Evolutionary conservation across 2,888 invertebrate species (phyloP), one percentile per base, ranked within the genome.

Genomic region (Cephalotes varians): DNA sequence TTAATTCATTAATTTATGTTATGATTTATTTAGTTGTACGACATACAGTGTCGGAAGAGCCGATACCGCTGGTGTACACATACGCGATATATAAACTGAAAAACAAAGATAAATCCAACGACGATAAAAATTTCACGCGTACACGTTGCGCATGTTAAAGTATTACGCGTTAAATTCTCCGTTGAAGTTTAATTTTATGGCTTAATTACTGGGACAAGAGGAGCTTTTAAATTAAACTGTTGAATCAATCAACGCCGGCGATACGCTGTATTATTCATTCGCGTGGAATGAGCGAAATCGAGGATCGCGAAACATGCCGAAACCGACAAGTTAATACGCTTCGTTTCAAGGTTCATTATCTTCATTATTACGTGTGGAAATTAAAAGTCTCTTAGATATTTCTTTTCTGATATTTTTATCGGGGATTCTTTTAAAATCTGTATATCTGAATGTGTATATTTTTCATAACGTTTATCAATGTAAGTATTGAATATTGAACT

Each of bases 161-260:
- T 56, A 71, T 79, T 69, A 69, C 21, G 21, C 40, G 54, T 67
- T 69, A 44, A 54, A 77, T 34, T 79, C 71, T 56, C 25, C 31
- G 31, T 25, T 71, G 56, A 56, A 79, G 77, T 79, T 79, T 56
- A 79, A 79, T 79, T 79, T 79, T 79, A 79, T 71, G 77, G 71
- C 77, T 79, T 79, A 79, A 79, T 79, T 79, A 79, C 69, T 44
- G 34, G 25, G 54, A 54, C 56, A 67, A 44, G 56, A 71, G 56
- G 25, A 56, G 31, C 56, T 79, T 79, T 79, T 34, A 79, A 79
- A 79, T 71, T 74, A 74, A 74, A 74, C 74, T 71, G 69, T 71
- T 65, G 71, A 71, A 79, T 79, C 69, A 79, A 79, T 79, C 71
- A 71, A 56, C 77, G 77, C 54, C 37, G 69, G 51, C 69, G 77